These are phyloP conservation scores for Terrapene triunguis DNA, from an alignment of 2,113 vertebrate species.

Conservation along the genomic window DNA sequence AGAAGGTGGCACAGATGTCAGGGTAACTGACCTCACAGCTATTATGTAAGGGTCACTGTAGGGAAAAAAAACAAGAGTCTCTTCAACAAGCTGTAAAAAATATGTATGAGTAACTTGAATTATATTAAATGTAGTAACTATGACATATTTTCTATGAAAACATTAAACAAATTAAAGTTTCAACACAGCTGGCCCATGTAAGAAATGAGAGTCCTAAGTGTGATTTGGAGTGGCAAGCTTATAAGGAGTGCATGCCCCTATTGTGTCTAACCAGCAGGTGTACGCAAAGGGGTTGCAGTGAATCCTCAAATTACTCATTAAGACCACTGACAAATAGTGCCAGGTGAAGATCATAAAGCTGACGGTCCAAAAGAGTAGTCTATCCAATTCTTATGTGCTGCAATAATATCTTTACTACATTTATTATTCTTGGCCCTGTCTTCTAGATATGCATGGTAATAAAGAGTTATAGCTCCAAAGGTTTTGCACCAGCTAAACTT, in stretches of 20 bases:
- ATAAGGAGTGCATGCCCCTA: not conserved
- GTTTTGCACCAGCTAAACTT: not conserved
- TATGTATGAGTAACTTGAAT: not conserved
- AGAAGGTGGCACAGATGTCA: slow-evolving; percentile 61
- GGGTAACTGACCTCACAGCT: slow-evolving; percentile 76
- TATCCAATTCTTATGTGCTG: not conserved
- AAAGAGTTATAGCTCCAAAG: not conserved
- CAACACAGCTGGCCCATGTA: not conserved
- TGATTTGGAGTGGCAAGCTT: not conserved
- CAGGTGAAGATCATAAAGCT: not conserved
- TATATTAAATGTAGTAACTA: not conserved
- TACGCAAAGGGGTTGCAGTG: not conserved
- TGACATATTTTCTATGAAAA: not conserved
- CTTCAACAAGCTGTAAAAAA: not conserved
- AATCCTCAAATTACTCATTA: not conserved
- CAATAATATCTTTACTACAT: fast-evolving
- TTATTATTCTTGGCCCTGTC: not conserved
- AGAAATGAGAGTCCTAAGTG: not conserved
- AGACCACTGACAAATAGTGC: not conserved
- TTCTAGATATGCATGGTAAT: not conserved
- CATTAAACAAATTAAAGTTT: not conserved
- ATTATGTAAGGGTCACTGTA: slow-evolving; percentile 78
- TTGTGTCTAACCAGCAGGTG: not conserved
- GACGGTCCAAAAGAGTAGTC: not conserved
- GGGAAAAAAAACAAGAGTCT: slow-evolving; percentile 9